Evolutionary conservation across 2,888 invertebrate genomes (phyloP).

Genomic region (Pemphredon lugubris): DNA sequence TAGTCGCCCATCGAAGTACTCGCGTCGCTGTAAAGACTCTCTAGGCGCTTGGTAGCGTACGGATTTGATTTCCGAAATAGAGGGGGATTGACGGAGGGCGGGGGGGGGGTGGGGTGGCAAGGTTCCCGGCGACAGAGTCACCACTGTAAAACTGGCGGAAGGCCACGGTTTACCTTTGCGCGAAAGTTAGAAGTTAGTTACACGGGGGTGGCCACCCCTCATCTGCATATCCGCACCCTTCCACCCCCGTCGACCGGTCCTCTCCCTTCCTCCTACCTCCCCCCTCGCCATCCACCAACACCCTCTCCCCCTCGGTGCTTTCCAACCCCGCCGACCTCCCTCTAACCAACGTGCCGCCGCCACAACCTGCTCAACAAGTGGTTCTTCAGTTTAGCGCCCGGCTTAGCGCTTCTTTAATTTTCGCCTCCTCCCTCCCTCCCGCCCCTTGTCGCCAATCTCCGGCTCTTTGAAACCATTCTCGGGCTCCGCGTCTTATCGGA

Average conservation of each 20-base stretch:
- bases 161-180: conserved; percentile 69
- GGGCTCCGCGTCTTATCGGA: conserved; percentile 45
- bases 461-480: neutral
- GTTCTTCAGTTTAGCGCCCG: conserved; percentile 80
- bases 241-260: conserved; percentile 54
- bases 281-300: conserved; percentile 48
- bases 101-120: conserved; percentile 5
- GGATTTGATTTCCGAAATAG: conserved; percentile 48
- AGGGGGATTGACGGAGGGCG: neutral
- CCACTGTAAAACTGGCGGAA: conserved; percentile 58
- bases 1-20: neutral
- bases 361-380: conserved; percentile 79
- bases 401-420: conserved; percentile 81
- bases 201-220: conserved; percentile 75
- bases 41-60: neutral
- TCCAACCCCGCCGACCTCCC: conserved; percentile 46
- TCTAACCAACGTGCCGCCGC: conserved; percentile 62
- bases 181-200: conserved; percentile 80
- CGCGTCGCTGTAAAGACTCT: conserved; percentile 10
- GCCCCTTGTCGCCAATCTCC: neutral
- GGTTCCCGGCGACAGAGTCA: conserved; percentile 8
- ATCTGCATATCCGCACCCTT: conserved; percentile 77
- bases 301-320: conserved; percentile 43
- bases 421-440: conserved; percentile 55
- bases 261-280: conserved; percentile 51